Percentiles rank a stretch among this genome's conserved stretches.
phyloP scores from a whole-genome alignment of 2,113 vertebrate species.

The Natator depressus region DNA sequence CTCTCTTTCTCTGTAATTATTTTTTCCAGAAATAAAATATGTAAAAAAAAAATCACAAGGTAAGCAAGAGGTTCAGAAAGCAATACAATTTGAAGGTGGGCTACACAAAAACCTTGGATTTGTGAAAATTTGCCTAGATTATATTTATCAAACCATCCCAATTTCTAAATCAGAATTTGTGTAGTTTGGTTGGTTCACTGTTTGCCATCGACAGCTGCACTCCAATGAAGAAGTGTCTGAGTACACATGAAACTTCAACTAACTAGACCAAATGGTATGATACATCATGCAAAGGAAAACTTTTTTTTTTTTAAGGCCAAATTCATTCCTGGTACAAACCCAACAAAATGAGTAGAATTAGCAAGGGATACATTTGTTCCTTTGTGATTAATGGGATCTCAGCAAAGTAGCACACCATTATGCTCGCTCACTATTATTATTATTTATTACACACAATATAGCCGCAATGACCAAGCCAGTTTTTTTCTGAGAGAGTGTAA shows the following conservation, averaged over 20 bases:
- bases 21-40: conserved; percentile 50
- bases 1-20: conserved; percentile 33
- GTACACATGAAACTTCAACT: conserved; percentile 53
- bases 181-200: conserved; percentile 51
- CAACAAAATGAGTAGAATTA: conserved; percentile 51
- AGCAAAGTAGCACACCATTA: background rate
- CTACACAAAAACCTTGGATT: background rate
- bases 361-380: conserved; percentile 47
- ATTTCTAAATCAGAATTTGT: conserved; percentile 12
- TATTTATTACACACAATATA: conserved; percentile 33
- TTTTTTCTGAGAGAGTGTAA: background rate
- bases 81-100: background rate
- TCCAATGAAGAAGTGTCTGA: conserved; percentile 51
- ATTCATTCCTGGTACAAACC: conserved; percentile 13
- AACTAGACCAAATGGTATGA: conserved; percentile 67
- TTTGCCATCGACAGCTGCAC: conserved; percentile 54
- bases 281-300: conserved; percentile 69
- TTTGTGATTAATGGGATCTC: conserved; percentile 2
- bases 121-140: conserved; percentile 9
- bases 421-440: background rate
- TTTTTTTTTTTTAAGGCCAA: conserved; percentile 58
- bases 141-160: background rate
- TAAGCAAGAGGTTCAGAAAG: conserved; percentile 15
- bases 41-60: conserved; percentile 49
- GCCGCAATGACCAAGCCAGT: background rate